Evolutionary conservation across 2,113 vertebrate genomes (phyloP), one percentile per base, ranked within the genome.

Genomic region (Gopherus flavomarginatus): DNA sequence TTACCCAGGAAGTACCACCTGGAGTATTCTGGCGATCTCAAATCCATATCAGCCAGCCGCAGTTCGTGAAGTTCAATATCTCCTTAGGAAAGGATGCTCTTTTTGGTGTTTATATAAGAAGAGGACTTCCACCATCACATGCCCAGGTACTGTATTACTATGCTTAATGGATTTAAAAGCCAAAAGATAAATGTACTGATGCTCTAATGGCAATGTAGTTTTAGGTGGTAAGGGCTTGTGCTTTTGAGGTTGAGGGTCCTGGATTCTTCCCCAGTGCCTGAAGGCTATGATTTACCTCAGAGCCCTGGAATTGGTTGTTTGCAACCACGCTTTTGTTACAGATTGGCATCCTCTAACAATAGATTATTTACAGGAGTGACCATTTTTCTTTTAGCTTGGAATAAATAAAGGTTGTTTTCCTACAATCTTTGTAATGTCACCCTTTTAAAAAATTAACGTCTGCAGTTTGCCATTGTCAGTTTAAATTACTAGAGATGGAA

Each of bases 1-100:
- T 99, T 94, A 99, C 98, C 59, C 99, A 99, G 89, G 99, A 99
- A 95, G 99, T 99, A 17, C 99, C 99, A 4, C 99, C 99, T 0
- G 99, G 99, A 27, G 98, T 99, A 81, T 99, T 99, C 91, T 99
- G 99, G 99, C 98, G 99, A 87, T 99, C 99, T 81, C 99, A 99
- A 97, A 99, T 99, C 85, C 99, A 99, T 90, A 99, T 99, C 97
- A 98, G 95, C 96, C 99, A 99, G 92, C 99, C 99, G 9, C 99
- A 99, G 97, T 99, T 99, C 98, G 98, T 99, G 90, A 99, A 99
- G 97, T 99, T 99, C 98, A 99, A 99, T 98, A 99, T 99, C 93
- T 99, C 99, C 89, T 98, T 99, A 77, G 99, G 99, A 78, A 99
- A 99, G 96, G 99, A 99, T 52, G 99, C 99, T 38, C 99, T 99